phyloP scores from a whole-genome alignment of 2,797 vertebrate genomes.

The Crenuchus spilurus region DNA sequence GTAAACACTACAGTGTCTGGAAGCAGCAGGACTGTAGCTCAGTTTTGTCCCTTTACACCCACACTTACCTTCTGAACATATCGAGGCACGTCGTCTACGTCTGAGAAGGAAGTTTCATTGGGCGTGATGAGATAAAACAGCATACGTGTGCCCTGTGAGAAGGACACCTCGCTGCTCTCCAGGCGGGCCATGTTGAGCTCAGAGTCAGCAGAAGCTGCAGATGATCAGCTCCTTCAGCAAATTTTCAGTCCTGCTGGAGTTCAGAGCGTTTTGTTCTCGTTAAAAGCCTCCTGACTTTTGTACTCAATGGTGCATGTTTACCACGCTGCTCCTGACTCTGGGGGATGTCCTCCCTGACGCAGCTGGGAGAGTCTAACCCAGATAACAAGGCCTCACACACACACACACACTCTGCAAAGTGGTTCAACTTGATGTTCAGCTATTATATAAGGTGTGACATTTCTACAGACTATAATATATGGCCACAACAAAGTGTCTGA shows the following conservation, averaged over 20 bases:
- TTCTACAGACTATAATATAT: too few relatives aligned
- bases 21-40: too few relatives aligned
- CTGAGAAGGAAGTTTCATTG: constrained; percentile 82
- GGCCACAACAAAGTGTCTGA: too few relatives aligned
- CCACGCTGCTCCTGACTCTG: not conserved
- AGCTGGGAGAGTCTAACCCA: not conserved
- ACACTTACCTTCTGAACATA: constrained; percentile 88
- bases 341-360: not conserved
- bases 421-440: not conserved
- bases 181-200: constrained; percentile 51
- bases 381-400: not conserved
- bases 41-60: not conserved
- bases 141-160: constrained; percentile 73
- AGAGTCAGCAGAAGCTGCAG: not conserved
- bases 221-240: not conserved
- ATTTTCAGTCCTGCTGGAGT: not conserved
- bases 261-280: not conserved
- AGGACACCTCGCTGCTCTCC: constrained; percentile 27
- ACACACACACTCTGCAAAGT: not conserved
- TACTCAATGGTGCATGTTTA: constrained; percentile 27
- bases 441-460: too few relatives aligned
- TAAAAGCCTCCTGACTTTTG: constrained; percentile 32
- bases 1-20: too few relatives aligned
- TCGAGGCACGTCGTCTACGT: constrained; percentile 82
- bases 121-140: constrained; percentile 84